Evolutionary conservation across 2,113 vertebrate genomes (phyloP), one percentile per base, ranked within the genome.

Genomic region (Pandion haliaetus): DNA sequence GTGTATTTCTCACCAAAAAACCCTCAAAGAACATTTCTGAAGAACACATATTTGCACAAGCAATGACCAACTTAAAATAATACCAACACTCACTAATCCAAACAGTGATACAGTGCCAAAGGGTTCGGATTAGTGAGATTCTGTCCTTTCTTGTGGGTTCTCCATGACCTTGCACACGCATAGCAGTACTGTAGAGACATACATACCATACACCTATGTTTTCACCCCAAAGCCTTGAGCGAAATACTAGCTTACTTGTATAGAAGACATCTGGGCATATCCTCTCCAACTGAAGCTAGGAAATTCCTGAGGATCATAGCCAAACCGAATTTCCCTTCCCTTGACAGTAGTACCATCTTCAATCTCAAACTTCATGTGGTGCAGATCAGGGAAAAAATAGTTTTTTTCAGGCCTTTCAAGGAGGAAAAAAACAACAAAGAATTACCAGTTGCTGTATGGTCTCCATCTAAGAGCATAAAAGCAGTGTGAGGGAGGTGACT

Each of bases 231-330:
- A 45, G 31, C 19, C 45, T 73, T 55, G n/a, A 87, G 28, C 2
- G 6, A 59, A 62, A 54, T 74, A 89, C 19, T 83, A 88, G 65
- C 97, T 38, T 96, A 99, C 99, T 98, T 99, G 99, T 70, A 99
- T 93, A 2, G 98, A 86, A 55, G 98, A 99, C 98, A 99, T 99
- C 55, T 84, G 97, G 28, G 98, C 98, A 38, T 99, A 99, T 52
- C 99, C 99, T 95, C 98, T 98, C 99, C 99, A 99, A 79, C 99
- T 99, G 95, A 99, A 99, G 58, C 81, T 77, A 59, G 99, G 99
- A 96, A 99, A 99, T 89, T 98, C 98, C 91, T 82, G 90, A n/a
- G 98, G 93, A 92, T 99, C 95, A 65, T 98, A 99, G 76, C 99
- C 99, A 92, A 99, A 99, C 3, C 98, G 98, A 44, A 99, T 97